These are phyloP conservation scores for Babyrousa celebensis DNA, from an alignment of 2,797 vertebrate species.

Conservation along the genomic window DNA sequence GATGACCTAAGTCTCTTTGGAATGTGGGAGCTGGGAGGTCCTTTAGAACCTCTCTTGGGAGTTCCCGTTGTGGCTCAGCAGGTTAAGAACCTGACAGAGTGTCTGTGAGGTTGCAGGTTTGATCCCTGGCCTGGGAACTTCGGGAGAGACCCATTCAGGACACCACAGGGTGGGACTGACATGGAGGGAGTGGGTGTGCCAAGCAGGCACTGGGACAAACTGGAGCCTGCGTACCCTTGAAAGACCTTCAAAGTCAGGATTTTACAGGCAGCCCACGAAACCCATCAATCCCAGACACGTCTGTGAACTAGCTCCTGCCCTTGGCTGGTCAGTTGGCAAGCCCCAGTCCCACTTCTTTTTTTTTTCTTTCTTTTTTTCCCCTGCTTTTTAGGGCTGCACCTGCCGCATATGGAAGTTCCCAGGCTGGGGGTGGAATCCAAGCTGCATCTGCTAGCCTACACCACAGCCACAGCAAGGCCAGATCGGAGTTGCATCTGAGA, in stretches of 20 bases:
- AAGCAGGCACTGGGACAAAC: neutral
- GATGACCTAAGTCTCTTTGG: neutral
- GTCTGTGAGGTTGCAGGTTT: too few species aligned
- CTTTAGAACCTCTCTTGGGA: neutral
- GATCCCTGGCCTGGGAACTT: too few species aligned
- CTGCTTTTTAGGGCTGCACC: too few species aligned
- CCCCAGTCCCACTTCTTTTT: too few species aligned
- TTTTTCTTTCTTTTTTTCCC: too few species aligned
- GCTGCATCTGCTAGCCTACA: too few species aligned
- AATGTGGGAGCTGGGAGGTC: neutral
- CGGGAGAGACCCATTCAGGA: neutral
- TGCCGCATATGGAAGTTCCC: too few species aligned
- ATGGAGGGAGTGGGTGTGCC: fast-evolving
- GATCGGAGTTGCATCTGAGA: too few species aligned
- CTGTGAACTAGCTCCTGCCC: neutral
- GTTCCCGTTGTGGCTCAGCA: too few species aligned
- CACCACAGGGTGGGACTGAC: neutral
- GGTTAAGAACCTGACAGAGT: too few species aligned
- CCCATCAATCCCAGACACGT: neutral
- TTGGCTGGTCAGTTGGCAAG: neutral
- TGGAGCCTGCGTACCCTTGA: fast-evolving
- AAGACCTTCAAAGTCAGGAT: neutral
- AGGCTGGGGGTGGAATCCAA: too few species aligned
- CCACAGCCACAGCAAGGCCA: too few species aligned
- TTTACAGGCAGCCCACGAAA: neutral